Conservation (phyloP, 2,888 invertebrate genomes). For the Gymnoscelis rufifasciata region DNA sequence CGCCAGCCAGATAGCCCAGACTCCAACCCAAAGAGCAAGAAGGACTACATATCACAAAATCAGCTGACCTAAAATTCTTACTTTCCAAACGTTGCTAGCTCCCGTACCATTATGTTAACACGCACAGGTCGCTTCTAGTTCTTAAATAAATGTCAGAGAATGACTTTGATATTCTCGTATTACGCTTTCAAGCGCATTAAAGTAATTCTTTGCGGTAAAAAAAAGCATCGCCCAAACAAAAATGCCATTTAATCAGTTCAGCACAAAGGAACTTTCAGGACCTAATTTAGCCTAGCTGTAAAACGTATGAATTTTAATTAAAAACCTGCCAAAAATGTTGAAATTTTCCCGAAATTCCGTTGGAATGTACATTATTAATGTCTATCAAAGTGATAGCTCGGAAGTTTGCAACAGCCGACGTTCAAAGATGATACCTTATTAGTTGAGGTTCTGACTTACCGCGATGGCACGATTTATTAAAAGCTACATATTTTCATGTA, state of each 20-base stretch:
- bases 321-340: conserved; percentile 1
- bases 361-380: conserved; percentile 4
- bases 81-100: too few relatives aligned
- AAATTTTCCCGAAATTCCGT: not conserved
- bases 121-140: too few relatives aligned
- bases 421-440: conserved; percentile 3
- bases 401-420: conserved; percentile 1
- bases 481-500: not conserved
- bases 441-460: not conserved
- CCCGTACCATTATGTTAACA: too few relatives aligned
- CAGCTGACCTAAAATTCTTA: too few relatives aligned
- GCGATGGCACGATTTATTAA: not conserved
- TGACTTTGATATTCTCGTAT: too few relatives aligned
- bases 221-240: not conserved
- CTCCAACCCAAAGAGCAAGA: too few relatives aligned
- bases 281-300: not conserved
- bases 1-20: too few relatives aligned
- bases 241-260: not conserved
- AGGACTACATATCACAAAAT: too few relatives aligned
- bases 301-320: conserved; percentile 3
- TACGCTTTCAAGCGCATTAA: too few relatives aligned
- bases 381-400: conserved; percentile 1
- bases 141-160: too few relatives aligned
- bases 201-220: not conserved
- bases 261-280: not conserved